Base-by-base conservation (phyloP, 2,888 invertebrate species). In the Zeuzera pyrina region DNA sequence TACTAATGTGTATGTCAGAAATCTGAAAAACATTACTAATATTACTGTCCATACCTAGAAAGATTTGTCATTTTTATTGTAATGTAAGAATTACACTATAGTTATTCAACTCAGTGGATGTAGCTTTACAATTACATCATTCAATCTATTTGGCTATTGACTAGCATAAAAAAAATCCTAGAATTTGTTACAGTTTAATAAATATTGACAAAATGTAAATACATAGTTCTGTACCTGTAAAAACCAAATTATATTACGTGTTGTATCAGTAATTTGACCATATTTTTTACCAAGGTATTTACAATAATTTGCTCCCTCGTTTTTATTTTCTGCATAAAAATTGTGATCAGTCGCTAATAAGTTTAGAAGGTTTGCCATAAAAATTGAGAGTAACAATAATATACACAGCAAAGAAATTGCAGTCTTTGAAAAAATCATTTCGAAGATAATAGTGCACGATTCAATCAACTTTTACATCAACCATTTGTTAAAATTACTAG, bases 1-100 rank as follows among this genome's bases (percentile, higher is more conserved):
- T 89, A 66, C 95, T 95, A 39, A 96, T 88, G 64, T 96, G 96
- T 43, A 95, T 87, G 70, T 96, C 96, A 37, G 94, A 91, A 52
- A 96, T 90, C 94, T 95, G 64, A 29, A 84, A 52, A 12, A 14
- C 13, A 22, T 22, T 8, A 22, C n/a, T n/a, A 10, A 11, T 22
- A 5, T n/a, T n/a, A n/a, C n/a, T n/a, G n/a, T n/a, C n/a, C n/a
- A n/a, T n/a, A n/a, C n/a, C n/a, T n/a, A n/a, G n/a, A n/a, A n/a
- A n/a, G n/a, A n/a, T n/a, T n/a, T n/a, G n/a, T n/a, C n/a, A n/a
- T n/a, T n/a, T n/a, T n/a, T n/a, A n/a, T n/a, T n/a, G n/a, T n/a
- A n/a, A n/a, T n/a, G n/a, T n/a, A n/a, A n/a, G n/a, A n/a, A n/a
- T n/a, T n/a, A n/a, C n/a, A n/a, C n/a, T n/a, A n/a, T n/a, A n/a